These are phyloP conservation scores for Marmota flaviventris DNA, from an alignment of 2,113 vertebrate genomes.

Conservation along the genomic window DNA sequence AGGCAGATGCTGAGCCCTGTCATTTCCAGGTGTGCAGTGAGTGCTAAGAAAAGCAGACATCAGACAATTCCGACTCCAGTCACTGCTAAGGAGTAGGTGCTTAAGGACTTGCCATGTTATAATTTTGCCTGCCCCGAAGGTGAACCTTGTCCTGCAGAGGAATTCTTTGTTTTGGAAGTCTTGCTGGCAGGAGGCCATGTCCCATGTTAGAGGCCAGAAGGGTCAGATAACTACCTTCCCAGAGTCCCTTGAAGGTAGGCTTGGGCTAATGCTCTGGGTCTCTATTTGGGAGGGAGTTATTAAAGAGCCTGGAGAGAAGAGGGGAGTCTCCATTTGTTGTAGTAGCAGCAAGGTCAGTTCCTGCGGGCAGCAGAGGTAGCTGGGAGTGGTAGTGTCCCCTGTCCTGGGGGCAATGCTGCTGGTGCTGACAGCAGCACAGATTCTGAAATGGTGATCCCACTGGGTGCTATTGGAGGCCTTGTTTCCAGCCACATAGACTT, in stretches of 20 bases:
- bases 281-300: neutral
- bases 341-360: neutral
- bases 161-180: constrained; percentile 8
- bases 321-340: no score
- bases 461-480: neutral
- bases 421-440: neutral
- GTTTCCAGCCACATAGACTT: neutral
- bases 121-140: neutral
- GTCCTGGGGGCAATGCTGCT: no score
- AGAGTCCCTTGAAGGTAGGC: neutral
- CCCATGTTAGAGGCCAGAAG: neutral
- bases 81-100: neutral
- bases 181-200: neutral
- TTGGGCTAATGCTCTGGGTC: neutral
- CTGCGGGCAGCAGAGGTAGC: neutral
- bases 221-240: neutral
- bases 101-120: neutral
- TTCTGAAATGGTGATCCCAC: neutral
- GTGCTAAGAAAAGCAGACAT: neutral
- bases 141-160: neutral
- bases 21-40: neutral
- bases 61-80: neutral
- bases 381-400: accelerated
- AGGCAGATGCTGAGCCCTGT: neutral
- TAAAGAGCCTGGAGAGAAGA: neutral